Conservation (phyloP, 2,113 vertebrate genomes). For the Entelurus aequoreus region DNA sequence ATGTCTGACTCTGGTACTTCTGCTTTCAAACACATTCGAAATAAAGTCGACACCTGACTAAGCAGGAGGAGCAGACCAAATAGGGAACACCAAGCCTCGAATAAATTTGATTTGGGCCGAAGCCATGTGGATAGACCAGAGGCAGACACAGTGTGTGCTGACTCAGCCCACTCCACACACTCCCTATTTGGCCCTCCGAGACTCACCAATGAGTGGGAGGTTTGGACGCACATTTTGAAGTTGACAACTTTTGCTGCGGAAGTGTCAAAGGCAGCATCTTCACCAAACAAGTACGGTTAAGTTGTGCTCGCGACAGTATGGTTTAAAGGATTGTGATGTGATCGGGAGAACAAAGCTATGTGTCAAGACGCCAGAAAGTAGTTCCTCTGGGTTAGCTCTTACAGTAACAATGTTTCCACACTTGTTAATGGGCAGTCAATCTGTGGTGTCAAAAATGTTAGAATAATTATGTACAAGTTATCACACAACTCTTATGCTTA, state of each 20-base stretch:
- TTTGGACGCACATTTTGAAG: neutral
- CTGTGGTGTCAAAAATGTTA: no score
- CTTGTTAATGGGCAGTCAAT: no score
- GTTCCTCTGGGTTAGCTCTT: no score
- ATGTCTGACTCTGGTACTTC: constrained; percentile 24
- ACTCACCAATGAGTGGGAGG: neutral
- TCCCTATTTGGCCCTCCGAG: neutral
- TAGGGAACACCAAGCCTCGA: constrained; percentile 23
- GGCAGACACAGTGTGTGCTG: constrained; percentile 35
- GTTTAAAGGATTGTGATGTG: neutral
- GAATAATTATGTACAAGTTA: no score
- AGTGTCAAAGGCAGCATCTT: neutral
- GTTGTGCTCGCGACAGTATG: neutral
- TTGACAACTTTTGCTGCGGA: neutral
- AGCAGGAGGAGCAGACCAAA: constrained; percentile 31
- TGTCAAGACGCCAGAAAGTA: no score
- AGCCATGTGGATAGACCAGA: constrained; percentile 28
- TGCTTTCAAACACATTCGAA: constrained; percentile 17
- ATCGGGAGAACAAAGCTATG: no score
- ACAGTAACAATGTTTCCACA: no score
- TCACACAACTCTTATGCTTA: no score
- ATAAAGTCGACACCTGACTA: constrained; percentile 21
- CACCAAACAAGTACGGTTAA: neutral
- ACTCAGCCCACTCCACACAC: constrained; percentile 25
- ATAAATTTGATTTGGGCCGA: constrained; percentile 39